Evolutionary conservation across 2,888 invertebrate species (phyloP), one percentile per base, ranked within the genome.

Genomic region (Ormyrus nitidulus): DNA sequence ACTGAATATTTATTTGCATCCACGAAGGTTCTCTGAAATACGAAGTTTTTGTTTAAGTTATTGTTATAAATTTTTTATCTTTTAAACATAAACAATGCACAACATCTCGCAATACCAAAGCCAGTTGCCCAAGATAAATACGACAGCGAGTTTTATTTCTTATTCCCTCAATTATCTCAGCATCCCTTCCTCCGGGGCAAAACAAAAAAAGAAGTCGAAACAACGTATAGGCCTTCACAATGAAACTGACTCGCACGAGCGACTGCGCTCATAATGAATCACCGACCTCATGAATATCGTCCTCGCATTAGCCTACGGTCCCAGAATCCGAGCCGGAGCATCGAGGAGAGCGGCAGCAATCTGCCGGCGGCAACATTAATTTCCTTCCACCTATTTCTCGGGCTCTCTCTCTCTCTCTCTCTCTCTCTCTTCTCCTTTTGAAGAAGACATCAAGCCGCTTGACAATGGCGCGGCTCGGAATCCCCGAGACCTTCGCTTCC

Each of bases 371-470:
- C 53, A 46, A 76, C 64, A 80, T 80, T 77, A 80, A 80, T 80
- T 73, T 69, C 53, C 76, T 9, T 34, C 34, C 34, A 34, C 34
- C 34, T 34, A 34, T 34, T 58, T 56, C 64, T 44, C 51, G 49
- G 34, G 34, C 34, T 34, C n/a, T 11, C 64, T 49, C 66, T 64
- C 79, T 73, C 66, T 9, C 44, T 49, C 34, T 34, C n/a, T 11
- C 64, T 49, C 66, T 64, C 79, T 73, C 66, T 9, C 44, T 49
- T 66, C 70, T 80, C 69, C 80, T 69, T 59, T 61, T 77, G 69
- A 81, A 82, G 83, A 83, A 83, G 84, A 83, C 81, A 83, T 83
- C 82, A 81, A 77, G 48, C 58, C 58, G 61, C 56, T 68, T 62
- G 71, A 79, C 70, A 66, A 69, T 34, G 75, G 72, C 51, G 66